Conservation (phyloP, 2,113 vertebrate genomes). For the Pseudorasbora parva region DNA sequence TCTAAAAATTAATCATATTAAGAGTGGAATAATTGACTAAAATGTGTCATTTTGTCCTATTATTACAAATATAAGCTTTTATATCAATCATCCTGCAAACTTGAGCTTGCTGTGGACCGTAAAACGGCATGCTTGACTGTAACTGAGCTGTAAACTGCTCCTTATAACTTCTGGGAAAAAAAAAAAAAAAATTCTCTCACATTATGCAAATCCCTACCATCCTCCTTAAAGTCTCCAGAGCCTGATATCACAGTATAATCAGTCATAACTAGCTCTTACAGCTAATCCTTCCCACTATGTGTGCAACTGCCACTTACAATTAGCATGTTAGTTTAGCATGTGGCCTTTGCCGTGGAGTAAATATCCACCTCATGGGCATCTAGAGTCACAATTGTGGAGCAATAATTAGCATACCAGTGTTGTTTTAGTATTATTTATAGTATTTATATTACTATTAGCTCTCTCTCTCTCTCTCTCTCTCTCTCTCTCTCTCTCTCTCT, state of each 20-base stretch:
- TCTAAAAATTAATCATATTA: background rate
- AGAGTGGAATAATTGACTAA: background rate
- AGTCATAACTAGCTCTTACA: conserved; percentile 23
- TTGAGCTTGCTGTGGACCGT: background rate
- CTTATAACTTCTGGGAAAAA: background rate
- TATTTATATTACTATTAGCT: background rate
- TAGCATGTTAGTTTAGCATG: background rate
- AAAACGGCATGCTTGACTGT: background rate
- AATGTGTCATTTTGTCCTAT: background rate
- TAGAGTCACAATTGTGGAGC: background rate
- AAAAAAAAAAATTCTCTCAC: no score
- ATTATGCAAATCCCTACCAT: conserved; percentile 1
- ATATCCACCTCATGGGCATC: background rate
- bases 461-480: no score
- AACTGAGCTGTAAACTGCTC: background rate
- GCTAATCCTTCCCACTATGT: conserved; percentile 15
- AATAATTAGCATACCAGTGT: background rate
- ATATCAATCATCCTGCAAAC: background rate
- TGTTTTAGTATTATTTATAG: background rate
- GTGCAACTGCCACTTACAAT: conserved; percentile 29
- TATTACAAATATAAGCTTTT: background rate
- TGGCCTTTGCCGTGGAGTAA: background rate
- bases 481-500: no score
- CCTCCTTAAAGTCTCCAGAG: conserved; percentile 23
- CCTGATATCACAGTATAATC: conserved; percentile 34